Base-by-base conservation (phyloP, 2,797 vertebrate species). In the Cichlasoma orientale region DNA sequence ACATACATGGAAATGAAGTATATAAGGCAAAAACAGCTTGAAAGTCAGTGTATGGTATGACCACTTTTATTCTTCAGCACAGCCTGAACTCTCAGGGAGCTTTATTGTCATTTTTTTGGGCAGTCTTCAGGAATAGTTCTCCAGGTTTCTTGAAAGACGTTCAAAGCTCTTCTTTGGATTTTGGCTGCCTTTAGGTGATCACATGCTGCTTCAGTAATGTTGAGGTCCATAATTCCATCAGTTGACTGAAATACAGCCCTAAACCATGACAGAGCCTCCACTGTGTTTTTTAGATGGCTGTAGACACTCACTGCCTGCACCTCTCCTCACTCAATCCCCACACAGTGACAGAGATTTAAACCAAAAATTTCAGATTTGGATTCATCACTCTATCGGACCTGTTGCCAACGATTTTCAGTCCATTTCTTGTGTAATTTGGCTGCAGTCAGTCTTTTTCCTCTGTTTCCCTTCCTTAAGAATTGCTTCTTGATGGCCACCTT, bases 21-120 rank as follows among this genome's bases (percentile, higher is more conserved):
- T 14, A 44, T 7, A 47, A 66, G 38, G 38, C 21, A 61, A 25
- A 36, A 6, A 31, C 2, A 44, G 59, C 5, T 66, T 66, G 21
- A 63, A 63, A 63, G 13, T 63, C 21, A 44, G 5, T 63, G 11
- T 66, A 27, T 66, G 59, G 21, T 44, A 1, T 25, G 14, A 63
- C 21, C 0, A 2, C 59, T 0, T 44, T 25, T 47, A 47, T 66
- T 44, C 38, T 27, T 66, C 38, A 66, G 0, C 59, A 27, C 59
- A 63, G 36, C 41, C 14, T 63, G 21, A 63, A 63, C 59, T 63
- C 4, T 0, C 4, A 18, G 36, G 0, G 10, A 11, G 38, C 25
- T 25, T 44, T 21, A 12, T n/a, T 0, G 13, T 63, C 8, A 0
- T 63, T 44, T 63, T 21, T 63, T 44, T 63, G 2, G 44, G 16